Percentiles rank a stretch among this genome's conserved stretches.
Conservation (phyloP, 2,888 invertebrate species). For the Agrochola circellaris region DNA sequence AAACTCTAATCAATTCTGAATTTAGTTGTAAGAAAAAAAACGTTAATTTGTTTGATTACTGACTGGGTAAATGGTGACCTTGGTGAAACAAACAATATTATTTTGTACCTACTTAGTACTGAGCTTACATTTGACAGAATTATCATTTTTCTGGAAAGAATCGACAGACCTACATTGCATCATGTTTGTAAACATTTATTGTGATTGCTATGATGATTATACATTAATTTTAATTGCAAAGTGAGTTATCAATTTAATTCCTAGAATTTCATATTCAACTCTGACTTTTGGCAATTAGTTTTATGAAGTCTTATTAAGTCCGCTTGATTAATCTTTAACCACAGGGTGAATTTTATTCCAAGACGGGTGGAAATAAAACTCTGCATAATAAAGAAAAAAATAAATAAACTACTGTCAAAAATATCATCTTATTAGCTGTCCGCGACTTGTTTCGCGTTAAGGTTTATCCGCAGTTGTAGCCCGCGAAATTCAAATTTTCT, state of each 20-base stretch:
- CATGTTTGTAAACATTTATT: slow-evolving; percentile 45
- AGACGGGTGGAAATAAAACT: neutral
- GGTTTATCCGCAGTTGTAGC: no score
- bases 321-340: slow-evolving; percentile 11
- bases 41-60: slow-evolving; percentile 76
- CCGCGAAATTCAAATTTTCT: no score
- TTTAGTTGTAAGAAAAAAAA: slow-evolving; percentile 68
- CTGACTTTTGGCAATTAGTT: slow-evolving; percentile 28
- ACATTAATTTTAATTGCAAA: slow-evolving; percentile 35
- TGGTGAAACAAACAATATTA: slow-evolving; percentile 61
- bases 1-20: slow-evolving; percentile 67
- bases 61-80: slow-evolving; percentile 58
- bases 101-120: slow-evolving; percentile 64
- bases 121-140: slow-evolving; percentile 21
- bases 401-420: neutral
- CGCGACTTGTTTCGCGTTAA: no score
- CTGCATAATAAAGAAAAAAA: neutral
- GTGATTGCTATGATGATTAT: slow-evolving; percentile 30
- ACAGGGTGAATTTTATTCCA: neutral
- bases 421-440: neutral
- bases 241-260: slow-evolving; percentile 37
- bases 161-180: slow-evolving; percentile 2
- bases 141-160: slow-evolving; percentile 42
- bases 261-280: slow-evolving; percentile 29
- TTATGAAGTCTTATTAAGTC: slow-evolving; percentile 35